Percentiles rank a stretch among this genome's conserved stretches.
phyloP scores from a whole-genome alignment of 2,797 vertebrate species.

The Glossophaga mutica region DNA sequence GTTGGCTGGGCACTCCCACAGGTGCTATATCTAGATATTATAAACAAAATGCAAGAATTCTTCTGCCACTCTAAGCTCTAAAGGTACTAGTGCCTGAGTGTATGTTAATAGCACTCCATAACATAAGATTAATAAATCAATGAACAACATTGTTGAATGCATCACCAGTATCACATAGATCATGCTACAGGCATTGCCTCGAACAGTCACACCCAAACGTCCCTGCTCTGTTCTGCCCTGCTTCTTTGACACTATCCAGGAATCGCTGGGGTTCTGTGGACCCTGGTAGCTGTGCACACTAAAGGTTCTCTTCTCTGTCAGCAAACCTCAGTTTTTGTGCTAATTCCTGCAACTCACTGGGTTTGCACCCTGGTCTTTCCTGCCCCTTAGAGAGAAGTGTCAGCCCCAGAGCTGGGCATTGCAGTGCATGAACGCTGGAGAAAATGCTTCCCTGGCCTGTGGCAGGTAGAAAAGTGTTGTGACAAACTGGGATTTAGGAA shows the following conservation, averaged over 20 bases:
- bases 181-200: background rate
- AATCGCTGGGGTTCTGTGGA: background rate
- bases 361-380: background rate
- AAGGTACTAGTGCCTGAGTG: background rate
- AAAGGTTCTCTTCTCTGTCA: background rate
- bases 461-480: background rate
- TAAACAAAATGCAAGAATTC: background rate
- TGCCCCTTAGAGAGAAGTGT: background rate
- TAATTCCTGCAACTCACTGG: background rate
- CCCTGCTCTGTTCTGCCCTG: background rate
- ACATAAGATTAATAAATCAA: no score
- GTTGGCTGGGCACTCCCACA: background rate
- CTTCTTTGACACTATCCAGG: background rate
- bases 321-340: background rate
- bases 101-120: background rate
- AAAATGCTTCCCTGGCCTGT: background rate
- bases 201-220: background rate
- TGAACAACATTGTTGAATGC: background rate
- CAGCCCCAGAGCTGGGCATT: background rate
- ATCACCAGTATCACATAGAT: background rate
- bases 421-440: background rate
- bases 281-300: background rate
- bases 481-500: background rate
- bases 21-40: background rate
- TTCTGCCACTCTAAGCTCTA: background rate